Conservation (phyloP, 2,888 invertebrate genomes). For the Troides helena region DNA sequence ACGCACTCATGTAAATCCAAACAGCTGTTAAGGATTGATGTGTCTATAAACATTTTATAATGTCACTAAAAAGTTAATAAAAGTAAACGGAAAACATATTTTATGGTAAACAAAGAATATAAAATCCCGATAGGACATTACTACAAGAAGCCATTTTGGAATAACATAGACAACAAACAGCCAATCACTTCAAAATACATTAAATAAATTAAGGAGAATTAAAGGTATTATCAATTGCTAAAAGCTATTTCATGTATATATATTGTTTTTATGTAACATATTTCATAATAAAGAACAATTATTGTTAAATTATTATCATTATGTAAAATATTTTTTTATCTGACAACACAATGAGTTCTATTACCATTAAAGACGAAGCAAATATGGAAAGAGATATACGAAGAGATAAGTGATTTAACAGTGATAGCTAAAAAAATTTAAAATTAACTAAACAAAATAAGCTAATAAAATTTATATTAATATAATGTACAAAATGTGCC, state of each 20-base stretch:
- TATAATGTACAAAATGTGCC: no score
- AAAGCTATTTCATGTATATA: background rate
- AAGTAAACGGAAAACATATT: slow-evolving; percentile 57
- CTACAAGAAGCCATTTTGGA: slow-evolving; percentile 75
- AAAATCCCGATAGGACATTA: slow-evolving; percentile 73
- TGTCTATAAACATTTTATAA: slow-evolving; percentile 74
- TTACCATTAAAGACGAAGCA: no score
- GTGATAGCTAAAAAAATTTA: no score
- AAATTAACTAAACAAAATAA: no score
- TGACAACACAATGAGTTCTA: no score
- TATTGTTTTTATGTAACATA: no score
- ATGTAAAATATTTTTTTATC: no score
- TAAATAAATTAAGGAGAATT: background rate
- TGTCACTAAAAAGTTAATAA: slow-evolving; percentile 66
- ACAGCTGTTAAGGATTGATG: slow-evolving; percentile 65
- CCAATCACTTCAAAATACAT: slow-evolving; percentile 11
- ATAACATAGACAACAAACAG: slow-evolving; percentile 59
- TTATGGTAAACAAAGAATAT: slow-evolving; percentile 79
- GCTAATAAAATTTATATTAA: no score
- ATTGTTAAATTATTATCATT: no score
- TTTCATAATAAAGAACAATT: no score
- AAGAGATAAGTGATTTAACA: no score
- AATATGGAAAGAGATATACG: no score
- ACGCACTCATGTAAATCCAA: slow-evolving; percentile 70
- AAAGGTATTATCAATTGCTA: background rate